phyloP scores from a whole-genome alignment of 1,140 invertebrate genomes.

The Halyomorpha halys region DNA sequence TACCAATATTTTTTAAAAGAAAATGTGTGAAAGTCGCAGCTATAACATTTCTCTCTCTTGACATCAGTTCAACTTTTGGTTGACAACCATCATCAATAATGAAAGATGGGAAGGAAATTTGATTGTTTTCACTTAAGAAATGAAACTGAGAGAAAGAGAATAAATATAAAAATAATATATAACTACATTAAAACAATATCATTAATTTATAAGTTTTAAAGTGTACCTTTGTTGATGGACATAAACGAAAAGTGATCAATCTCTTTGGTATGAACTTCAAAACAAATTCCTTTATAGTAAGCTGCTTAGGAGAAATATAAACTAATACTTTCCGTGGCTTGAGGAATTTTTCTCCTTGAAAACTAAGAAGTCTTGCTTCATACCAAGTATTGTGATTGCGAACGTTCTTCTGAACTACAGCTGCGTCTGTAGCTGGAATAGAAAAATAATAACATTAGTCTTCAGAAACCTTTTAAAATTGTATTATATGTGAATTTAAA shows the following conservation, averaged over 20 bases:
- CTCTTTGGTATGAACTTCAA: conserved; percentile 85
- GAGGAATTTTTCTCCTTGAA: conserved; percentile 51
- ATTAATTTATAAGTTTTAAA: neutral
- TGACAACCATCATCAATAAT: conserved; percentile 86
- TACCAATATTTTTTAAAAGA: conserved; percentile 83
- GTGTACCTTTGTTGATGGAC: conserved; percentile 76
- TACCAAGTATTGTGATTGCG: conserved; percentile 77
- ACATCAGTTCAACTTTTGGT: conserved; percentile 67
- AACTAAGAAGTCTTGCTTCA: conserved; percentile 66
- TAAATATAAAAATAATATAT: conserved; percentile 17
- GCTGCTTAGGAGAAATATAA: conserved; percentile 76
- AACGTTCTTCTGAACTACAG: conserved; percentile 76
- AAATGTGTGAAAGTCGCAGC: conserved; percentile 87
- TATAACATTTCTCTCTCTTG: conserved; percentile 77
- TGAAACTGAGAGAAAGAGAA: conserved; percentile 44
- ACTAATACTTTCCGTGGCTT: conserved; percentile 80
- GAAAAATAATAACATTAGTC: conserved; percentile 9
- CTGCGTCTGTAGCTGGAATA: conserved; percentile 60
- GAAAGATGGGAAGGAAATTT: conserved; percentile 44
- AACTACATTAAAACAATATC: neutral
- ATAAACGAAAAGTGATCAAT: conserved; percentile 82
- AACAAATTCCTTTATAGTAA: conserved; percentile 85
- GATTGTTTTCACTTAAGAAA: conserved; percentile 41
- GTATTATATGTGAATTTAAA: neutral
- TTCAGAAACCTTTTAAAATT: neutral